Base-by-base conservation (phyloP, 2,888 invertebrate species). In the Diogma glabrata region DNA sequence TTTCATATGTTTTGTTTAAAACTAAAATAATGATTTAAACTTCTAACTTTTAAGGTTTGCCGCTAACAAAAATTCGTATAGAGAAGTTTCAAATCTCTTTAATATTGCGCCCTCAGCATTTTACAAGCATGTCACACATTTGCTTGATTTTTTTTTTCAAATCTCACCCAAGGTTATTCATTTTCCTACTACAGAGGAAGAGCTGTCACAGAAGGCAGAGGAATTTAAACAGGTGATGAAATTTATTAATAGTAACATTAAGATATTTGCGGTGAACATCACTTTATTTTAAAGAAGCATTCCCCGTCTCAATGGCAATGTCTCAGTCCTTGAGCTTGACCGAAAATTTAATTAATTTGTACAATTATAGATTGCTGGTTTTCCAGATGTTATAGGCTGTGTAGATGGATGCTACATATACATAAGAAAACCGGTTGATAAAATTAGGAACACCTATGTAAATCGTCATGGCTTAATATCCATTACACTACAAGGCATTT, bases 371-470 rank as follows among this genome's bases (percentile, higher is more conserved):
- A 23, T 57, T 49, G 40, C 52, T 12, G 54, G 55, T n/a, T 48
- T 54, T 33, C 54, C 50, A 9, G 52, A 56, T 28, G 23, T 54
- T 16, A 46, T 56, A n/a, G n/a, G n/a, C n/a, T n/a, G n/a, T n/a
- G n/a, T n/a, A n/a, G n/a, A n/a, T n/a, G n/a, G n/a, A n/a, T 53
- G 48, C 22, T 55, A 52, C 17, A 52, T 57, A 4, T 33, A 26
- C 3, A 60, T 62, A 10, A 56, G 58, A 50, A 61, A 59, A 43
- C 60, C 62, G 28, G 60, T 55, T 8, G 54, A 60, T 36, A 64
- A 64, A 61, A 57, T 61, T 8, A 59, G 60, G 53, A 60, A 57
- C 1, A 64, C 61, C 4, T 64, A 63, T 53, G 56, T 58, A 3
- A 65, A 66, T 50, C 55, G 63, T 28, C 28, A 10, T 28, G 28